Conservation (phyloP, 1,140 invertebrate genomes). For the Stratiolaelaps scimitus region DNA sequence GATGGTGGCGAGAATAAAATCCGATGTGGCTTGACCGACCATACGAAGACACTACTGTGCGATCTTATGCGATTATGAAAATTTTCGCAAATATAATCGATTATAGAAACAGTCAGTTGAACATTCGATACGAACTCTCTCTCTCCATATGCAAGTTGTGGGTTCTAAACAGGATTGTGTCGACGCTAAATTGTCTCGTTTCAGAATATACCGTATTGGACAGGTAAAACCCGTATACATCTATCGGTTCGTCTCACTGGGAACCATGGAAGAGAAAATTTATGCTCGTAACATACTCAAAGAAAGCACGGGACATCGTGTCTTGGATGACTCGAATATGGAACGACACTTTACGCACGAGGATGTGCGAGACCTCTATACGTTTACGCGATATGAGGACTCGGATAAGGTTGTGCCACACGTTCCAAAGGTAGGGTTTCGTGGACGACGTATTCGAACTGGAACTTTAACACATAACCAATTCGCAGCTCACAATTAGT, state of each 20-base stretch:
- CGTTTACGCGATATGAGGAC: conserved; percentile 44
- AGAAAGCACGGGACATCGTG: conserved; percentile 76
- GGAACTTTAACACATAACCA: no score
- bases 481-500: no score
- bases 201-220: conserved; percentile 78
- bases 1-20: no score
- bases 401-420: conserved; percentile 37
- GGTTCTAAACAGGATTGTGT: no score
- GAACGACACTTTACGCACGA: conserved; percentile 79
- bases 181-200: conserved; percentile 40
- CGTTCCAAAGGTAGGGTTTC: conserved; percentile 36
- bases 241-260: conserved; percentile 63
- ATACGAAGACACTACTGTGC: no score
- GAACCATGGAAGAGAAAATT: conserved; percentile 97
- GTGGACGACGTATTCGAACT: no score
- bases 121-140: no score
- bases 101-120: no score
- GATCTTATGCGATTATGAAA: no score
- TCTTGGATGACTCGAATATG: conserved; percentile 94
- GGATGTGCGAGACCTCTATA: conserved; percentile 78
- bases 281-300: conserved; percentile 93
- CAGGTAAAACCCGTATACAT: conserved; percentile 84
- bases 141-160: no score
- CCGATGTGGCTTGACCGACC: no score
- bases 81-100: no score